Evolutionary conservation across 2,888 invertebrate species (phyloP).

Genomic region (Nudaria mundana): DNA sequence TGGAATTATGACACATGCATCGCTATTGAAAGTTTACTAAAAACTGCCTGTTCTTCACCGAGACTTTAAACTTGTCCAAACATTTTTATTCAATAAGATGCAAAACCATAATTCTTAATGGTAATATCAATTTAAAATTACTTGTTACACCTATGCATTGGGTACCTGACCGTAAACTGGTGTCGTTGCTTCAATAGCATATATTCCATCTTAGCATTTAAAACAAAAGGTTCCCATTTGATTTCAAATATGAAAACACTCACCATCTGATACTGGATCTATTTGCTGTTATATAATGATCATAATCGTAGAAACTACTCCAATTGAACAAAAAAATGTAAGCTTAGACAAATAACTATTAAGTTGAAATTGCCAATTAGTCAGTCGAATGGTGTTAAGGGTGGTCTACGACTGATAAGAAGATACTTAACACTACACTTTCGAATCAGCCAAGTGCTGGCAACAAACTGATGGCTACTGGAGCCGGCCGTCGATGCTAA

Average conservation of each 20-base stretch:
- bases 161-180: too few species aligned
- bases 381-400: constrained; percentile 4
- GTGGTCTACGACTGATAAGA: constrained; percentile 17
- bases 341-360: neutral
- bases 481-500: constrained; percentile 49
- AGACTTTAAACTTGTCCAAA: too few species aligned
- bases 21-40: too few species aligned
- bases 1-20: too few species aligned
- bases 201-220: too few species aligned
- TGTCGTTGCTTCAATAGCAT: too few species aligned
- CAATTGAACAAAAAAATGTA: neutral
- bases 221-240: neutral
- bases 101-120: too few species aligned
- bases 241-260: constrained; percentile 9
- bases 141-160: too few species aligned
- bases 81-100: too few species aligned
- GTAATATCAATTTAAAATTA: too few species aligned
- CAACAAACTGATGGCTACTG: constrained; percentile 57
- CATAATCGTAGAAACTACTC: constrained; percentile 1
- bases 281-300: constrained; percentile 6
- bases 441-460: constrained; percentile 57
- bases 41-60: too few species aligned
- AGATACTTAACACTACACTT: constrained; percentile 49
- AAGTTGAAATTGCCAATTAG: constrained; percentile 8
- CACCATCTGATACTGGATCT: constrained; percentile 14